Evolutionary conservation across 2,888 invertebrate genomes (phyloP).

Genomic region (Aleiodes alternator): DNA sequence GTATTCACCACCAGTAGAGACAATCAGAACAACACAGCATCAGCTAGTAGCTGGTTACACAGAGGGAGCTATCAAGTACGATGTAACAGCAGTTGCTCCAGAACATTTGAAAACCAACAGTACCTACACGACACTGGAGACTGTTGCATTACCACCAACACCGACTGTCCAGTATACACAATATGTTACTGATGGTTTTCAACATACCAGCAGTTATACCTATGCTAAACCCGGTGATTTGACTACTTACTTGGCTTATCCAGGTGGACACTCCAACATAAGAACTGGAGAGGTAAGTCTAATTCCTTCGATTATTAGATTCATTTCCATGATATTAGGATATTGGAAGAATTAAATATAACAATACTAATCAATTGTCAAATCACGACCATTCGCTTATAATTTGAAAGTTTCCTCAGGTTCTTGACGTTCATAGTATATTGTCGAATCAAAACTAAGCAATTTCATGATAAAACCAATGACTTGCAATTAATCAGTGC

Average conservation of each 20-base stretch:
- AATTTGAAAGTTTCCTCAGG: too few relatives aligned
- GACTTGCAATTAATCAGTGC: too few relatives aligned
- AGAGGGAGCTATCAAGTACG: constrained; percentile 74
- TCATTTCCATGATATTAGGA: too few relatives aligned
- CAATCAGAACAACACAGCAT: constrained; percentile 68
- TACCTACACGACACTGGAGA: constrained; percentile 81
- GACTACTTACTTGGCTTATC: constrained; percentile 63
- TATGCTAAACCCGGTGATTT: constrained; percentile 69
- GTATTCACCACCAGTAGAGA: constrained; percentile 59
- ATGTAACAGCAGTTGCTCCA: constrained; percentile 68
- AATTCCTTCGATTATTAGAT: not conserved
- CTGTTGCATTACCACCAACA: constrained; percentile 78
- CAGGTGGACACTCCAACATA: constrained; percentile 62
- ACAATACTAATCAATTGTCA: too few relatives aligned
- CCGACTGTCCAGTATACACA: constrained; percentile 70
- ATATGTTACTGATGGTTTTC: constrained; percentile 68
- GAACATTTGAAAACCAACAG: constrained; percentile 68
- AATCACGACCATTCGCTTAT: too few relatives aligned
- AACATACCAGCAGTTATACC: constrained; percentile 64
- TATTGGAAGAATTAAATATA: too few relatives aligned
- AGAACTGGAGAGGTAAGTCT: constrained; percentile 66
- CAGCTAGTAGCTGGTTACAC: constrained; percentile 64
- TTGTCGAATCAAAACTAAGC: too few relatives aligned
- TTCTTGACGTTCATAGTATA: too few relatives aligned
- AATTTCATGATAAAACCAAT: too few relatives aligned